Conservation (phyloP, 2,888 invertebrate species). For the Xylota sylvarum region DNA sequence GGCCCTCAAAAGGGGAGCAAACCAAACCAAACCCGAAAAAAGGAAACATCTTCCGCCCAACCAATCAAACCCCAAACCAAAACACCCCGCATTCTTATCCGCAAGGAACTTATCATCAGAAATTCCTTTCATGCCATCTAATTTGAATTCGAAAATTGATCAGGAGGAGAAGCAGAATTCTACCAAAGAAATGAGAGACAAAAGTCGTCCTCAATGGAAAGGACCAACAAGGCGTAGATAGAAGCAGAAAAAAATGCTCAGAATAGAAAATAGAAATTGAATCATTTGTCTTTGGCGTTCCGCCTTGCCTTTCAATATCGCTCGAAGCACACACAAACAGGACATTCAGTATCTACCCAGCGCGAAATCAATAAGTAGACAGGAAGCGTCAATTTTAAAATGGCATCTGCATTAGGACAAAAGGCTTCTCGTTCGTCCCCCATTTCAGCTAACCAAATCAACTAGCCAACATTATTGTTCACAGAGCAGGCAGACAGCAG, state of each 20-base stretch:
- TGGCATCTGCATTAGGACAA: constrained; percentile 63
- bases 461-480: constrained; percentile 35
- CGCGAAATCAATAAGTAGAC: constrained; percentile 64
- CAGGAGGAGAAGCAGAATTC: constrained; percentile 46
- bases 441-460: constrained; percentile 30
- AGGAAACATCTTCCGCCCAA: constrained; percentile 33
- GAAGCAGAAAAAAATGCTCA: constrained; percentile 6
- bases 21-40: constrained; percentile 16
- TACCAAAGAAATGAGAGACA: constrained; percentile 53
- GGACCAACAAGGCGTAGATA: constrained; percentile 21
- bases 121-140: constrained; percentile 70
- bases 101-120: constrained; percentile 67
- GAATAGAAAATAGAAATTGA: constrained; percentile 58
- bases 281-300: constrained; percentile 68
- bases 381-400: constrained; percentile 65
- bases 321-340: constrained; percentile 15
- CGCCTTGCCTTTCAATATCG: constrained; percentile 10
- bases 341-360: constrained; percentile 25
- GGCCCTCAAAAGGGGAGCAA: constrained; percentile 13
- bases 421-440: constrained; percentile 20
- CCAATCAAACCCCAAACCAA: constrained; percentile 45
- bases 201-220: constrained; percentile 36
- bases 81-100: constrained; percentile 57
- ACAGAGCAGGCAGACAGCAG: neutral
- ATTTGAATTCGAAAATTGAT: constrained; percentile 76